Conservation (phyloP, 2,113 vertebrate species). For the Mobula birostris region DNA sequence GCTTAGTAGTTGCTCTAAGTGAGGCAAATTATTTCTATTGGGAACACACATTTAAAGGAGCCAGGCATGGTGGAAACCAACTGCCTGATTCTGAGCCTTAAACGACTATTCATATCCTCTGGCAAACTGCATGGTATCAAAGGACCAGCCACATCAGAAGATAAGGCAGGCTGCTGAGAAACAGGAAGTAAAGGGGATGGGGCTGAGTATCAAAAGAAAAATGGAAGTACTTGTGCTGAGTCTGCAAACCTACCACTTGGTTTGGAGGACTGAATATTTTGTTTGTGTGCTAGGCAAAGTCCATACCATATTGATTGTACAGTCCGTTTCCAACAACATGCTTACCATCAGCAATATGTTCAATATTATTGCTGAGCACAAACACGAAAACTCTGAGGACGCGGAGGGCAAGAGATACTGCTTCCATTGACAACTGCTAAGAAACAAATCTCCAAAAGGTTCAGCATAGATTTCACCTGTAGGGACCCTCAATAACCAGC, state of each 20-base stretch:
- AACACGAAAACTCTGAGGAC: too few relatives aligned
- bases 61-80: neutral
- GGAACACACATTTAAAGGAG: neutral
- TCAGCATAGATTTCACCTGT: neutral
- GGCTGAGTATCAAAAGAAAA: neutral
- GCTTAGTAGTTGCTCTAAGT: neutral
- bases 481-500: neutral
- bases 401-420: too few relatives aligned
- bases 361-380: neutral
- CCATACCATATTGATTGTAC: neutral
- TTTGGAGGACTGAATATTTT: neutral
- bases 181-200: neutral
- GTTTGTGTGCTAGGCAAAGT: neutral
- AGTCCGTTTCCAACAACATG: neutral
- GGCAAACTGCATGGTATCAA: neutral
- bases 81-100: neutral
- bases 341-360: neutral
- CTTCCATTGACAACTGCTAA: neutral
- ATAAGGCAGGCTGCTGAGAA: too few relatives aligned
- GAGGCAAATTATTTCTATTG: neutral
- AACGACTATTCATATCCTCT: neutral
- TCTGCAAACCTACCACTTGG: neutral
- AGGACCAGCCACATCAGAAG: neutral
- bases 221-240: neutral
- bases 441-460: neutral